phyloP scores from a whole-genome alignment of 2,888 invertebrate species.

The Agonopterix arenella region DNA sequence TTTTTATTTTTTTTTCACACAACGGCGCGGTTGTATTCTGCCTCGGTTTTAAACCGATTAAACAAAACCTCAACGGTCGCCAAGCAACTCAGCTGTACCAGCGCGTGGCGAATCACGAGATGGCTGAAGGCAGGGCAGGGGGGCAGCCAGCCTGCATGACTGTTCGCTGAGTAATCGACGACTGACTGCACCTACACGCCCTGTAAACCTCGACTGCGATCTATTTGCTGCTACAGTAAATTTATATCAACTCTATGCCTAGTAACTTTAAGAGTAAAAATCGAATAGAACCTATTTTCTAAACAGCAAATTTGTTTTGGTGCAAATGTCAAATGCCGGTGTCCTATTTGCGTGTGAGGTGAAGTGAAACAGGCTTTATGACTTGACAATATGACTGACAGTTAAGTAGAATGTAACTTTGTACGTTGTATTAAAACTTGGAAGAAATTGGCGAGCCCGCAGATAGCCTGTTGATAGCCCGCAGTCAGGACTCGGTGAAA shows the following conservation, averaged over 20 bases:
- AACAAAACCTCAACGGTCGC: constrained; percentile 55
- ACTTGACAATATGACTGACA: constrained; percentile 8
- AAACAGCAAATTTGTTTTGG: not conserved
- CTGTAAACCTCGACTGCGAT: constrained; percentile 11
- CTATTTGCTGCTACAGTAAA: not conserved
- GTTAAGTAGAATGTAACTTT: constrained; percentile 5
- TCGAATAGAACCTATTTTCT: not conserved
- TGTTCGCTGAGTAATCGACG: constrained; percentile 60
- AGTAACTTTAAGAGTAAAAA: not conserved
- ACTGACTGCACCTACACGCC: constrained; percentile 54
- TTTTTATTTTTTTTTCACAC: not conserved
- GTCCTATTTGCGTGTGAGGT: constrained; percentile 12
- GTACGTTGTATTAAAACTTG: not conserved
- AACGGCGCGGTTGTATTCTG: constrained; percentile 11
- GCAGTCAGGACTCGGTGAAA: constrained; percentile 35
- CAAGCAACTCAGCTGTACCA: constrained; percentile 47
- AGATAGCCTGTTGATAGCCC: constrained; percentile 26
- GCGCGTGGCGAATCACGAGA: constrained; percentile 35
- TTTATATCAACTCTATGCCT: not conserved
- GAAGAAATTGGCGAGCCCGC: constrained; percentile 27
- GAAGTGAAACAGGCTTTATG: constrained; percentile 18
- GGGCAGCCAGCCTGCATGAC: constrained; percentile 56
- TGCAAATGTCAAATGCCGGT: not conserved
- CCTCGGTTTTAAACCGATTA: constrained; percentile 43
- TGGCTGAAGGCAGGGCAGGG: constrained; percentile 22